Evolutionary conservation across 2,888 invertebrate genomes (phyloP), one percentile per base, ranked within the genome.

Genomic region (Halictus ligatus): DNA sequence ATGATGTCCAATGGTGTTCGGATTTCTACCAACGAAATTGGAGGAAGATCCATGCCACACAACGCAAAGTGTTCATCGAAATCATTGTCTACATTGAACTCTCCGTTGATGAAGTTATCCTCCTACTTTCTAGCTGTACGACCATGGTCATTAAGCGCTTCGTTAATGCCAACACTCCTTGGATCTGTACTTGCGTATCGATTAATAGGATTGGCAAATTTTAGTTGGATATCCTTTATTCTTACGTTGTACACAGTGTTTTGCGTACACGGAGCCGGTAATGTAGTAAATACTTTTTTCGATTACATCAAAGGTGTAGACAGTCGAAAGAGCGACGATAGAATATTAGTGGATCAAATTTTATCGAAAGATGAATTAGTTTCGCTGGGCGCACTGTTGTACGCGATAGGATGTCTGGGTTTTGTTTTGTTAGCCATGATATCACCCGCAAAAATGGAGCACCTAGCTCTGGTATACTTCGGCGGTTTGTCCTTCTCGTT

Each of bases 301-400:
- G 99, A 99, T 95, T 99, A 98, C 94, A 97, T 98, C 54, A 98
- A 98, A 96, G 99, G 98, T 74, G 98, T 99, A 81, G 99, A 99
- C 95, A 98, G 98, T 94, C 96, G 98, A 87, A 98, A 98, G 96
- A 98, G 98, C 90, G 99, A 99, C 94, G 99, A 99, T 94, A 96
- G 99, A 93, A 99, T 98, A 90, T 96, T 99, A 80, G 99, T 99
- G n/a, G 99, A 99, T 96, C 98, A 98, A 91, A 97, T 99, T 92
- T 96, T 99, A 79, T 96, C 97, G 0, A 97, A 97, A 92, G 97
- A 98, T 94, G 97, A 97, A 95, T 97, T 99, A 71, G 98, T 98
- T 15, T 98, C 98, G 4, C 96, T 99, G 75, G 99, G 99, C 89
- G 98, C 98, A 84, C 96, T 98, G 90, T 96, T 99, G 18, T 99